A percentile compares a stretch with the other conserved stretches of the same genome.
phyloP scores from a whole-genome alignment of 30 jellyfish, hydroid and myxozoan species.

The Morbakka virulenta region DNA sequence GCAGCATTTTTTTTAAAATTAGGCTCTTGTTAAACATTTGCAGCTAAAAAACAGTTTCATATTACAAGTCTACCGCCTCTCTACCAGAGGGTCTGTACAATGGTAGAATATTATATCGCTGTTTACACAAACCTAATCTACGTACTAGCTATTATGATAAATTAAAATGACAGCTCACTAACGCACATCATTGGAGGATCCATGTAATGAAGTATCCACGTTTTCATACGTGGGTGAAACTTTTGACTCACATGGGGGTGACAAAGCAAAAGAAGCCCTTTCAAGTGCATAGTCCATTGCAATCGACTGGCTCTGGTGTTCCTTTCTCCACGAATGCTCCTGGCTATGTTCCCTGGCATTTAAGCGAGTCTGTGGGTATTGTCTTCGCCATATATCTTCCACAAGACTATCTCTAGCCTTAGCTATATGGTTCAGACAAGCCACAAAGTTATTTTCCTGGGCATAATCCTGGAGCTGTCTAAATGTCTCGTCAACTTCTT shows the following conservation, averaged over 20 bases:
- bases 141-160: too few relatives aligned
- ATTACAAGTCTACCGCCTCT: too few relatives aligned
- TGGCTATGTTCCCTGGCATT: background rate
- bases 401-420: background rate
- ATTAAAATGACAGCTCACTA: too few relatives aligned
- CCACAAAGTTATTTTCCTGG: background rate
- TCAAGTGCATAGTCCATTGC: background rate
- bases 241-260: background rate
- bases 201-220: background rate
- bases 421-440: background rate
- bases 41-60: too few relatives aligned
- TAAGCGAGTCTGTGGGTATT: background rate
- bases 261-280: background rate
- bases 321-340: background rate
- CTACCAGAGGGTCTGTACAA: too few relatives aligned
- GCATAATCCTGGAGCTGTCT: background rate
- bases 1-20: too few relatives aligned
- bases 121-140: too few relatives aligned
- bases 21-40: too few relatives aligned
- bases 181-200: background rate
- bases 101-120: too few relatives aligned
- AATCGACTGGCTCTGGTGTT: background rate
- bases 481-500: background rate
- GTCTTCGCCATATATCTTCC: background rate
- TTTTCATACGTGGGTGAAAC: background rate